A percentile compares a stretch with the other conserved stretches of the same genome.
phyloP scores from a whole-genome alignment of 2,797 vertebrate species.

The Staurois parvus region DNA sequence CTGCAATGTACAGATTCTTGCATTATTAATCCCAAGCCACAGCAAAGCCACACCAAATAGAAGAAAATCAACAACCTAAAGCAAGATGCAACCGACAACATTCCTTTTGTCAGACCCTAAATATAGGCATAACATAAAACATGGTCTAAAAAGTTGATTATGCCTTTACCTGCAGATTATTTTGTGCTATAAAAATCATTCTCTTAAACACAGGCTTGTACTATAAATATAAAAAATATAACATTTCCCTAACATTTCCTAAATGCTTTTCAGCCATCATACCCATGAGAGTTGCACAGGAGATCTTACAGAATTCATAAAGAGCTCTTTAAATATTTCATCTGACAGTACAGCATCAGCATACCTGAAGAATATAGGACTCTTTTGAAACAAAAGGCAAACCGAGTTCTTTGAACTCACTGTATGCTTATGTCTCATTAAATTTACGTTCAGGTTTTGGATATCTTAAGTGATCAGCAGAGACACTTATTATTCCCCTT shows the following conservation, averaged over 20 bases:
- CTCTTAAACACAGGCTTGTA: not conserved
- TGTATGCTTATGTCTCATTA: not conserved
- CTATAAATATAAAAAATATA: not conserved
- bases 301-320: constrained; percentile 41
- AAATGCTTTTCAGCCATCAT: constrained; percentile 15
- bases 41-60: too few species aligned
- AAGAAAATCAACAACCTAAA: too few species aligned
- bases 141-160: too few species aligned
- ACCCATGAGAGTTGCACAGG: not conserved
- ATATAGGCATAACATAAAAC: too few species aligned
- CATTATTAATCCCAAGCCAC: too few species aligned
- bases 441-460: not conserved
- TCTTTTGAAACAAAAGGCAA: constrained; percentile 31
- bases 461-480: not conserved
- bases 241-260: constrained; percentile 5
- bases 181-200: not conserved
- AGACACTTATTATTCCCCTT: not conserved
- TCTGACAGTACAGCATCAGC: not conserved
- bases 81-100: too few species aligned
- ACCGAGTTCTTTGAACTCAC: constrained; percentile 19
- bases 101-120: too few species aligned
- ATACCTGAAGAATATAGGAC: constrained; percentile 15
- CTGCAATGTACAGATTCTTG: too few species aligned
- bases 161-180: not conserved
- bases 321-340: constrained; percentile 32